These are phyloP conservation scores for Tricholauxania praeusta DNA, from an alignment of 2,888 invertebrate genomes.

Conservation along the genomic window DNA sequence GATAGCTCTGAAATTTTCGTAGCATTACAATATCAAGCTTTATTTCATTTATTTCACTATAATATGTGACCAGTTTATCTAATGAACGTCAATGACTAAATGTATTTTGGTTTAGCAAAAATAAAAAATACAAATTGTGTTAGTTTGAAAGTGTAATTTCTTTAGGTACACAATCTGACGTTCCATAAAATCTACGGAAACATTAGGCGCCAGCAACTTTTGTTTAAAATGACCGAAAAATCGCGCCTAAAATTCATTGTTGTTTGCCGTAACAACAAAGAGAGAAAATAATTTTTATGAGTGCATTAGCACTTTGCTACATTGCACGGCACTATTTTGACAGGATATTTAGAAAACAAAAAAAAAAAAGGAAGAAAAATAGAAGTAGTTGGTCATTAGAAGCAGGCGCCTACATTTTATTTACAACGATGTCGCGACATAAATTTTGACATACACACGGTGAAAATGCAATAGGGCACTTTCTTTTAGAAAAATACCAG, in stretches of 20 bases:
- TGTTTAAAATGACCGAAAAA: slow-evolving; percentile 35
- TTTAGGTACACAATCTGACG: background rate
- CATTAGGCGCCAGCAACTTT: slow-evolving; percentile 45
- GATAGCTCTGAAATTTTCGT: too few relatives aligned
- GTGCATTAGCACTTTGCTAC: slow-evolving; percentile 47
- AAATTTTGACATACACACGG: slow-evolving; percentile 62
- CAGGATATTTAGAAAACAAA: slow-evolving; percentile 24
- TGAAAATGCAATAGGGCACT: slow-evolving; percentile 36
- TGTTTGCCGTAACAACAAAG: slow-evolving; percentile 30
- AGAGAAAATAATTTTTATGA: slow-evolving; percentile 43
- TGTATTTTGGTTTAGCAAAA: too few relatives aligned
- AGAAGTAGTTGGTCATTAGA: slow-evolving; percentile 55
- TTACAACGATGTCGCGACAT: slow-evolving; percentile 64
- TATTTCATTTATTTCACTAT: too few relatives aligned
- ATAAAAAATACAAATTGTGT: too few relatives aligned
- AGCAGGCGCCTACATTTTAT: slow-evolving; percentile 64
- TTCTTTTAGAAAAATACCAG: background rate
- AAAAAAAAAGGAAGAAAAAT: slow-evolving; percentile 5
- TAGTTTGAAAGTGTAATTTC: too few relatives aligned
- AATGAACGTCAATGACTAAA: too few relatives aligned
- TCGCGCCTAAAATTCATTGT: slow-evolving; percentile 46
- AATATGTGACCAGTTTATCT: too few relatives aligned
- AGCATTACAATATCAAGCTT: too few relatives aligned
- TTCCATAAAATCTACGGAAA: slow-evolving; percentile 16
- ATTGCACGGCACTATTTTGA: slow-evolving; percentile 43